Evolutionary conservation across 2,888 invertebrate genomes (phyloP).

Genomic region (Tinea trinotella): DNA sequence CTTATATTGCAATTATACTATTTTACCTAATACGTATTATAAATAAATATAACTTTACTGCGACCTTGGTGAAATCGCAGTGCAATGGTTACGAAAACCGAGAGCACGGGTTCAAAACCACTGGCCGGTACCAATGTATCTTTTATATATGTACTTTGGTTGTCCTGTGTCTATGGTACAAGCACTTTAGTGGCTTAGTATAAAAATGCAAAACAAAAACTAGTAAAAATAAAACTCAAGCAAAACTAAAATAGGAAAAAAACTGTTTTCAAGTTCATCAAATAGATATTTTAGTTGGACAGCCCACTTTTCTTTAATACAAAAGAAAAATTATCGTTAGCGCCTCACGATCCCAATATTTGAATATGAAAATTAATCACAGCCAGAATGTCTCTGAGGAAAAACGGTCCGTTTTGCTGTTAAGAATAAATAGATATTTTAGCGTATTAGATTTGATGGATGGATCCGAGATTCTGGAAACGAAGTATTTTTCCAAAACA

Average conservation of each 20-base stretch:
- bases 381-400: conserved; percentile 35
- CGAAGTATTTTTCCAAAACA: neutral
- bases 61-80: too few relatives aligned
- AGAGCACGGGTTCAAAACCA: too few relatives aligned
- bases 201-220: too few relatives aligned
- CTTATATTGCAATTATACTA: too few relatives aligned
- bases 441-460: conserved; percentile 11
- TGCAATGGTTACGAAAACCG: too few relatives aligned
- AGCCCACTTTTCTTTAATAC: neutral
- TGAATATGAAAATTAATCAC: conserved; percentile 54
- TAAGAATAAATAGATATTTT: conserved; percentile 15
- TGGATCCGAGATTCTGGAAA: neutral
- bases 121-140: too few relatives aligned
- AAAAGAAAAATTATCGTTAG: conserved; percentile 12
- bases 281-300: conserved; percentile 1
- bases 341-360: conserved; percentile 30
- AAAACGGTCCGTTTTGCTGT: conserved; percentile 33
- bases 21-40: too few relatives aligned
- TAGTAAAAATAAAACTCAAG: neutral
- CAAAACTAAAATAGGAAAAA: neutral
- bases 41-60: too few relatives aligned
- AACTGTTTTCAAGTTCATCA: neutral
- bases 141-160: too few relatives aligned
- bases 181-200: too few relatives aligned
- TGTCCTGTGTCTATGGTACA: too few relatives aligned